Base-by-base conservation (phyloP, 2,888 invertebrate genomes). In the Sphaerophoria taeniata region DNA sequence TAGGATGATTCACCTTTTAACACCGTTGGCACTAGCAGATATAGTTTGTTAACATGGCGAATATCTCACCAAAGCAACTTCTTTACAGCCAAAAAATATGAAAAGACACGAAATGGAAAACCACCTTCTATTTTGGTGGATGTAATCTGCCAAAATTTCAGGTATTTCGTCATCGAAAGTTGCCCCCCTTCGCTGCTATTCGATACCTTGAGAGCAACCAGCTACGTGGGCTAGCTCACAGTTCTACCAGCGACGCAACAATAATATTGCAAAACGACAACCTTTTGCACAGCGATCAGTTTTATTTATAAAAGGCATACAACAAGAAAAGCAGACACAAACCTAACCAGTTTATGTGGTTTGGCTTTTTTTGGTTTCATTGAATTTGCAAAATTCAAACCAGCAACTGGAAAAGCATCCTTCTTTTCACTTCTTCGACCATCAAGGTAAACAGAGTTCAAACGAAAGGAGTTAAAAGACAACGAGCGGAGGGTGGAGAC, bases 371-470 rank as follows among this genome's bases (percentile, higher is more conserved):
- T 36, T 6, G 24, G 24, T 34, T 14, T 70, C 56, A 63, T 63
- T 36, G 65, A 34, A 69, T 76, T 77, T 55, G 85, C 80, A 73
- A 70, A 76, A 71, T 65, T 58, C 63, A 67, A 39, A 16, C 56
- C 39, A 72, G 6, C 36, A 24, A 60, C 43, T 76, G 58, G 79
- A 67, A 81, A 77, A 81, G 55, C 76, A 81, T 85, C 85, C 73
- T 81, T 75, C 74, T 67, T 75, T 69, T 58, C 67, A 67, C 70
- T 58, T 39, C 47, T 24, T 24, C 2, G 2, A 24, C 24, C 24
- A 65, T 70, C 72, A 81, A 80, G 72, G 85, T 85, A 85, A 85
- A 85, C 81, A 85, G 73, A 85, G 70, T 81, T 85, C 84, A 84
- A 72, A 45, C 53, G 56, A 72, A 67, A 78, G 70, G 70, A 71